Base-by-base conservation (phyloP, 1,140 invertebrate species). In the Temnothorax longispinosus region DNA sequence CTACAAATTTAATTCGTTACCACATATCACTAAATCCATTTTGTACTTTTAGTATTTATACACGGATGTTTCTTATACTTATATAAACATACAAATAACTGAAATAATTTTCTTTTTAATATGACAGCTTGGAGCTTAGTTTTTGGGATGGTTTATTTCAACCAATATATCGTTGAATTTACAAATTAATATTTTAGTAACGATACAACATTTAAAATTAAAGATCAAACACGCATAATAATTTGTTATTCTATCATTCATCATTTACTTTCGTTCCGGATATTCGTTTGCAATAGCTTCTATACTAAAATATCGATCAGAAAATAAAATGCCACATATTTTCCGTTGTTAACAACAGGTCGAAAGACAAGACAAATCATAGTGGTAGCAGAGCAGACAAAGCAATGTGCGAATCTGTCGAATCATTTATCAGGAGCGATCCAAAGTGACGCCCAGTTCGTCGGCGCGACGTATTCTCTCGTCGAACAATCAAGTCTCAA, bases 401-500 rank as follows among this genome's bases (percentile, higher is more conserved):
- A 58, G 52, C 74, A 71, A 18, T 13, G 21, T 27, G 21, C 52
- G 38, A 82, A 58, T 74, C 38, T 58, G 69, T 47, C 41, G 54
- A 84, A 84, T 84, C 80, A 74, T 64, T 84, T 84, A 50, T 15
- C 64, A 56, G 64, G 64, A 56, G 64, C 35, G 21, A n/a, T 44
- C 38, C 41, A 11, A 60, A 47, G 54, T 52, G 41, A 82, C 74
- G 71, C 52, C 35, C 50, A 38, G 2, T 27, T 62, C 44, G 32
- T 72, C 72, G 69, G 38, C 52, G 67, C 54, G 54, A 82, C 58
- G 44, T 85, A 64, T 78, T 85, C 82, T 65, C 62, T 78, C 75
- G 47, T 41, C 60, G 58, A 85, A 78, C 82, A 78, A 85, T 85
- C 35, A 71, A 87, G 44, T n/a, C 69, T 67, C 32, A 60, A 78